Evolutionary conservation across 2,113 vertebrate species (phyloP).

Genomic region (Cisticola juncidis): DNA sequence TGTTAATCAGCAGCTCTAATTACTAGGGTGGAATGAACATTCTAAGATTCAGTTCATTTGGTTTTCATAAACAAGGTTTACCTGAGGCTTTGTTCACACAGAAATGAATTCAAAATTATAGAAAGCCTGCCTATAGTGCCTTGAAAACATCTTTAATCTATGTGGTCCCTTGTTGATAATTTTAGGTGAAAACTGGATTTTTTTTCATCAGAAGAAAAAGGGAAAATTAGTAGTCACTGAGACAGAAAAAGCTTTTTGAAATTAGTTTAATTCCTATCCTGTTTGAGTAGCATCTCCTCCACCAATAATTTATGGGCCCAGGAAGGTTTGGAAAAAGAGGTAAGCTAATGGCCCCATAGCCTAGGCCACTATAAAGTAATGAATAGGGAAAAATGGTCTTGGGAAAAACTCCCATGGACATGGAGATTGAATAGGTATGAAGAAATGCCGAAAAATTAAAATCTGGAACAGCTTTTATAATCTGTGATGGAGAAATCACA

Average conservation of each 20-base stretch:
- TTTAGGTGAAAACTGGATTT: background rate
- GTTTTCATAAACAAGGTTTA: conserved; percentile 62
- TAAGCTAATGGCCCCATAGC: background rate
- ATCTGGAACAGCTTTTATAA: background rate
- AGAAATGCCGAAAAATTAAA: background rate
- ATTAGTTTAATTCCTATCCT: background rate
- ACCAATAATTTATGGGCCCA: background rate
- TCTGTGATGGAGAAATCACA: background rate
- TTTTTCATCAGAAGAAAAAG: background rate
- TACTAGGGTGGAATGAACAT: conserved; percentile 61
- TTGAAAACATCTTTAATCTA: background rate
- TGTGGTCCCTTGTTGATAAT: background rate
- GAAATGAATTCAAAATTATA: background rate
- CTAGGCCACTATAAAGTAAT: background rate
- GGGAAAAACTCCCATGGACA: background rate
- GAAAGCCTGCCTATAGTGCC: background rate
- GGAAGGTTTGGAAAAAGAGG: background rate
- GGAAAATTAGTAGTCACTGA: background rate
- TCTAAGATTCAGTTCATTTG: conserved; percentile 47
- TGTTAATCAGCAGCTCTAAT: conserved; percentile 65
- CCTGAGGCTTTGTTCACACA: conserved; percentile 40
- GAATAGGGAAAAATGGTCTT: background rate
- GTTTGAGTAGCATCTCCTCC: background rate
- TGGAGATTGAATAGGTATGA: background rate
- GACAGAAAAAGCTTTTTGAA: background rate